Conservation (phyloP, 2,888 invertebrate genomes). For the Apoda limacodes region DNA sequence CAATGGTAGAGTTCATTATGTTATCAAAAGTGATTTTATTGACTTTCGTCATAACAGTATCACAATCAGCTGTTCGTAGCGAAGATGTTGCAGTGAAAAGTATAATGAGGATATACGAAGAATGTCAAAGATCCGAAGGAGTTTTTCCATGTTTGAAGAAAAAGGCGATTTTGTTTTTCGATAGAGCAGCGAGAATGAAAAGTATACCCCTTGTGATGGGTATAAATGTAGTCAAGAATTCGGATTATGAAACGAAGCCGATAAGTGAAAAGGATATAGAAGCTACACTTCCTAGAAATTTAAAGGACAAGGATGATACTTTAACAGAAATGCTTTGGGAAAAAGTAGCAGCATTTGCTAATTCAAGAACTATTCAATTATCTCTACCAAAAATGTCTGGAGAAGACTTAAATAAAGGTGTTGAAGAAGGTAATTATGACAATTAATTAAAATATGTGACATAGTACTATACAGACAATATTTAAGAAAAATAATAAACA, state of each 20-base stretch:
- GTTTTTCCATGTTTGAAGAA: conserved; percentile 83
- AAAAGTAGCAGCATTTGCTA: conserved; percentile 76
- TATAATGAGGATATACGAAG: conserved; percentile 79
- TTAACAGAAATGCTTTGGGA: conserved; percentile 78
- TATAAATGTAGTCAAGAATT: conserved; percentile 72
- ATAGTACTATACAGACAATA: too few relatives aligned
- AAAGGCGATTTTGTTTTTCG: conserved; percentile 83
- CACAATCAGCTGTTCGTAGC: conserved; percentile 28
- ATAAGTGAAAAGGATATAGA: conserved; percentile 78
- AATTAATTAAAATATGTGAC: too few relatives aligned
- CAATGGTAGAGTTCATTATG: conserved; percentile 36
- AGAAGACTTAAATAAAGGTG: conserved; percentile 74
- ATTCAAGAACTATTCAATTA: conserved; percentile 81
- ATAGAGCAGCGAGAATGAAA: conserved; percentile 79
- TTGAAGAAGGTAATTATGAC: conserved; percentile 80
- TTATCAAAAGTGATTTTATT: conserved; percentile 38
- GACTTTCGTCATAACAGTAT: conserved; percentile 24
- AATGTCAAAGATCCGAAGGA: conserved; percentile 78
- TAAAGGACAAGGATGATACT: conserved; percentile 75
- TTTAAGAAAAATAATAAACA: too few relatives aligned
- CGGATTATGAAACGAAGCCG: conserved; percentile 51
- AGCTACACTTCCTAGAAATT: conserved; percentile 73
- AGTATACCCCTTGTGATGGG: conserved; percentile 72
- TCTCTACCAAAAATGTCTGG: conserved; percentile 79
- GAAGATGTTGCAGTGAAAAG: conserved; percentile 73